Conservation (phyloP, 2,797 vertebrate species). For the Pseudochaenichthys georgianus region DNA sequence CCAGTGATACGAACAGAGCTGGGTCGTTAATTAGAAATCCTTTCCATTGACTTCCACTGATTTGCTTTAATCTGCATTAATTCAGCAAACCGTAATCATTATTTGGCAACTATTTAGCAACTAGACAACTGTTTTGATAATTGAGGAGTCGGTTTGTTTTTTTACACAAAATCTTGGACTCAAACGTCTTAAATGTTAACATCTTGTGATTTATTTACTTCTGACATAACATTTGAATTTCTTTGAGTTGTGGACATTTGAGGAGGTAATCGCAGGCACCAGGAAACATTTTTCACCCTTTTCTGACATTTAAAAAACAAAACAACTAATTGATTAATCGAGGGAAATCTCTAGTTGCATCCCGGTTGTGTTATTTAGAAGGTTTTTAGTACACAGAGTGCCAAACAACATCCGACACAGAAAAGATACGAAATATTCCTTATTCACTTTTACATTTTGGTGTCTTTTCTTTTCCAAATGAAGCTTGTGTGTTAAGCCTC, state of each 20-base stretch:
- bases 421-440: slow-evolving; percentile 1
- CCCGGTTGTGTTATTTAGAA: not conserved
- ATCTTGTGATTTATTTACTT: not conserved
- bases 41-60: slow-evolving; percentile 9
- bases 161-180: too few relatives aligned
- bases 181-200: not conserved
- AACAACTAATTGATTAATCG: too few relatives aligned
- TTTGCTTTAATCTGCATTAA: slow-evolving; percentile 1
- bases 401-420: slow-evolving; percentile 41
- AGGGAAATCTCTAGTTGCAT: too few relatives aligned
- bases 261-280: too few relatives aligned
- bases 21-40: slow-evolving; percentile 21
- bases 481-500: slow-evolving; percentile 59
- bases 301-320: too few relatives aligned
- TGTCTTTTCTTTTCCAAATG: slow-evolving; percentile 24
- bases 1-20: slow-evolving; percentile 34
- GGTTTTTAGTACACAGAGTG: slow-evolving; percentile 48
- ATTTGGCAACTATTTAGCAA: too few relatives aligned
- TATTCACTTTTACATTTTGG: slow-evolving; percentile 16
- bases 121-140: too few relatives aligned
- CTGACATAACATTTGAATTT: not conserved
- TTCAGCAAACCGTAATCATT: too few relatives aligned
- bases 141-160: too few relatives aligned
- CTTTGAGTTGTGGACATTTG: not conserved
- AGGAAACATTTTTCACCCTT: too few relatives aligned